phyloP scores from a whole-genome alignment of 2,888 invertebrate genomes.

The Trissolcus brochymenae region DNA sequence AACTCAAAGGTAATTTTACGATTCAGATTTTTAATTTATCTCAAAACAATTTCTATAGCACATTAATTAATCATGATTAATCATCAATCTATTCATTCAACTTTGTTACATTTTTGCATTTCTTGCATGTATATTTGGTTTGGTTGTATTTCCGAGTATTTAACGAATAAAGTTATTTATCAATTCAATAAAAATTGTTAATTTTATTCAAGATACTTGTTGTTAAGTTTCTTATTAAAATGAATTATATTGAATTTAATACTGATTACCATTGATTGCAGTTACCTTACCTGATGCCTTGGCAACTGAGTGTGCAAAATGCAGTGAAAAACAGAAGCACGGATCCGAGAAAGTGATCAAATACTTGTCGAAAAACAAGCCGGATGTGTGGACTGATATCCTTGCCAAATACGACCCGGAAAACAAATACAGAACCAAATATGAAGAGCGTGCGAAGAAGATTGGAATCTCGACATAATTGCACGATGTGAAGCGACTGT shows the following conservation, averaged over 20 bases:
- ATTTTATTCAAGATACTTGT: no score
- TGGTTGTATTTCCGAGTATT: no score
- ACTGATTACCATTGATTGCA: conserved; percentile 69
- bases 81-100: no score
- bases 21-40: conserved; percentile 2
- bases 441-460: conserved; percentile 78
- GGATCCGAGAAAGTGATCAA: conserved; percentile 82
- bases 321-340: conserved; percentile 81
- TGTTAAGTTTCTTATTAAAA: neutral
- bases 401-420: conserved; percentile 84
- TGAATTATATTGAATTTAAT: no score
- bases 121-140: no score
- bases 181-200: no score
- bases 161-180: no score
- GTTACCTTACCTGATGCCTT: conserved; percentile 85
- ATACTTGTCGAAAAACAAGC: conserved; percentile 79
- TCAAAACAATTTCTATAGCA: no score
- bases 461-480: conserved; percentile 68
- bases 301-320: conserved; percentile 82
- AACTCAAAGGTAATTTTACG: conserved; percentile 80
- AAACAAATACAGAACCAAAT: conserved; percentile 81
- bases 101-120: no score
- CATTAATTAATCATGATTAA: no score
- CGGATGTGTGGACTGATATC: conserved; percentile 81
- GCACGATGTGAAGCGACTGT: conserved; percentile 29